Evolutionary conservation across 2,888 invertebrate genomes (phyloP), one percentile per base, ranked within the genome.

Genomic region (Prenolepis imparis): DNA sequence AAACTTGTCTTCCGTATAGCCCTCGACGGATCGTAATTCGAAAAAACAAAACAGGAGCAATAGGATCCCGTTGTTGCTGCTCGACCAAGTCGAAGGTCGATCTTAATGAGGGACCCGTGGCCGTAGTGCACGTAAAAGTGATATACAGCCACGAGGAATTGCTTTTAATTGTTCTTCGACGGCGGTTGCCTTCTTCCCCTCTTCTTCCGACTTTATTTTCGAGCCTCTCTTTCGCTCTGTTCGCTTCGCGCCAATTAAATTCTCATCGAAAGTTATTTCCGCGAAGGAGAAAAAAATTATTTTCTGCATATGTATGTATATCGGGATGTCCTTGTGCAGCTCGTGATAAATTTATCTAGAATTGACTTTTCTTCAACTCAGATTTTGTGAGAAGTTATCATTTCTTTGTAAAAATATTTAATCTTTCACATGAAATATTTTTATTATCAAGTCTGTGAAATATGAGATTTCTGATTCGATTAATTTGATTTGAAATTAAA

Each of bases 51-150:
- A 83, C 74, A 81, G 78, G 72, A 85, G 88, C 88, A 85, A 84
- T 18, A 48, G 82, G 67, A 84, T 88, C 84, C 66, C 84, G 87
- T 86, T 82, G 88, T 87, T 84, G 87, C 89, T 57, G 80, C 86
- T 85, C 86, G 87, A 83, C 87, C 86, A 85, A 89, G 89, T 89
- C 90, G 90, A 91, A 91, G 91, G 91, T 91, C 90, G 86, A 86
- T 88, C 85, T 91, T 91, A 90, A 91, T 90, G 89, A 90, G 86
- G 86, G 81, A 87, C 66, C 82, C 83, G 78, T 75, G 86, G 83
- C 75, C 52, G 84, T 85, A 83, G 85, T 74, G 87, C 86, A 88
- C 89, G 86, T 82, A 88, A 82, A 84, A 88, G 85, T 90, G 91
- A 90, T 91, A 90, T 91, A 91, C 88, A 86, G 83, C 87, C 88